Percentiles rank a stretch among this genome's conserved stretches.
Conservation (phyloP, 2,797 vertebrate species). For the Petrocephalus sullivani region DNA sequence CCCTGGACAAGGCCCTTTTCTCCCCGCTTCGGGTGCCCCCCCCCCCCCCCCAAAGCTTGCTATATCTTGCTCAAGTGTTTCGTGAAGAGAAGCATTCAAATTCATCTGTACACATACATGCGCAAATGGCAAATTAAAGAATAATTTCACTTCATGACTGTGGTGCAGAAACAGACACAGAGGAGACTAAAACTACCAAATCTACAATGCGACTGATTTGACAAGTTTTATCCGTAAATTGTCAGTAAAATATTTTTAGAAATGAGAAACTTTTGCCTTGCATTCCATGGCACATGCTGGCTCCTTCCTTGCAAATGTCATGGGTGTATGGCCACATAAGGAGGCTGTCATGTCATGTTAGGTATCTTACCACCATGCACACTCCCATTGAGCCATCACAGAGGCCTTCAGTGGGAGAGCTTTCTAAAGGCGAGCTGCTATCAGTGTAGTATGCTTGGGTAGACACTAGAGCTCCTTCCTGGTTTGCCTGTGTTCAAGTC, state of each 20-base stretch:
- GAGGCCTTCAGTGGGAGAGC: not conserved
- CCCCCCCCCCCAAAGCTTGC: not conserved
- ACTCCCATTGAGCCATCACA: not conserved
- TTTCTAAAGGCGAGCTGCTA: not conserved
- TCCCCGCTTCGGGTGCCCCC: not conserved
- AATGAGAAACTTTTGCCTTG: not conserved
- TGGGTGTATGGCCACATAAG: not conserved
- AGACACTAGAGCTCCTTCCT: not conserved
- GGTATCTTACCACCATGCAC: not conserved
- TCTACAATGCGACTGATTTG: not conserved
- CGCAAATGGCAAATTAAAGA: not conserved
- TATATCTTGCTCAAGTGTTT: not conserved
- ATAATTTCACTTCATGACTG: not conserved
- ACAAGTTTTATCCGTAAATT: not conserved
- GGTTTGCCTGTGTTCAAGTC: not conserved
- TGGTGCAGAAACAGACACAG: not conserved
- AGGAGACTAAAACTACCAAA: not conserved
- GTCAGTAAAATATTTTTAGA: not conserved
- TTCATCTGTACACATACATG: not conserved
- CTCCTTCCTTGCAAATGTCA: not conserved
- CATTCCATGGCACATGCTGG: not conserved
- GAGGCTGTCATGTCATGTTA: not conserved
- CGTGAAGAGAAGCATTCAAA: not conserved
- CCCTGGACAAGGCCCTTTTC: not conserved
- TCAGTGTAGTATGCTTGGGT: not conserved